These are phyloP conservation scores for Ictidomys tridecemlineatus DNA, from an alignment of 2,113 vertebrate genomes.

Conservation along the genomic window DNA sequence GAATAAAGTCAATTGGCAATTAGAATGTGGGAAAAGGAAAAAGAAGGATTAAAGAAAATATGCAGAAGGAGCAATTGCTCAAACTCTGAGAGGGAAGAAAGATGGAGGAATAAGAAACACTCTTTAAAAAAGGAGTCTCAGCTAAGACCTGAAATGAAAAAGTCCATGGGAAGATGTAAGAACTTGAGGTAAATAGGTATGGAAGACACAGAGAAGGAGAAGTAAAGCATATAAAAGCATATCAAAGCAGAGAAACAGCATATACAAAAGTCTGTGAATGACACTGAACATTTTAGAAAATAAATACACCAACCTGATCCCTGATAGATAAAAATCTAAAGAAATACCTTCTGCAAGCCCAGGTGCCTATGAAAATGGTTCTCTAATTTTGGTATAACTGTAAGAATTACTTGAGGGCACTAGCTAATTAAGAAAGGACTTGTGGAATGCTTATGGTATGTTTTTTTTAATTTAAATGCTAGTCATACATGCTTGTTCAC, in stretches of 20 bases:
- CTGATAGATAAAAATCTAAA: background rate
- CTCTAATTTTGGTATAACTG: background rate
- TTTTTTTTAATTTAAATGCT: background rate
- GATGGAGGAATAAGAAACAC: background rate
- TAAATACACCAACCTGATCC: background rate
- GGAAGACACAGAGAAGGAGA: background rate
- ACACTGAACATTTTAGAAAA: background rate
- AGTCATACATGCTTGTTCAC: background rate
- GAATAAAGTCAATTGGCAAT: constrained; percentile 9
- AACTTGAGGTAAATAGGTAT: background rate
- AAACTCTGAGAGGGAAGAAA: background rate
- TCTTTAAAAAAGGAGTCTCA: background rate
- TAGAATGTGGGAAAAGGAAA: background rate
- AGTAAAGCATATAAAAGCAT: background rate
- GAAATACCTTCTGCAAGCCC: background rate
- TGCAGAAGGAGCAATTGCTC: background rate
- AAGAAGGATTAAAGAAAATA: constrained; percentile 28
- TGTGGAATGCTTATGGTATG: background rate
- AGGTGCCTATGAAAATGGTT: background rate
- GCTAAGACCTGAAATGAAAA: background rate
- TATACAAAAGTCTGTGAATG: background rate
- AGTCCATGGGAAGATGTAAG: background rate
- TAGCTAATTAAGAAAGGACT: background rate
- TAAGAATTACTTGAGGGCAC: background rate
- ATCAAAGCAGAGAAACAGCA: background rate